Conservation (phyloP, 2,888 invertebrate genomes). For the Plemyria rubiginata region DNA sequence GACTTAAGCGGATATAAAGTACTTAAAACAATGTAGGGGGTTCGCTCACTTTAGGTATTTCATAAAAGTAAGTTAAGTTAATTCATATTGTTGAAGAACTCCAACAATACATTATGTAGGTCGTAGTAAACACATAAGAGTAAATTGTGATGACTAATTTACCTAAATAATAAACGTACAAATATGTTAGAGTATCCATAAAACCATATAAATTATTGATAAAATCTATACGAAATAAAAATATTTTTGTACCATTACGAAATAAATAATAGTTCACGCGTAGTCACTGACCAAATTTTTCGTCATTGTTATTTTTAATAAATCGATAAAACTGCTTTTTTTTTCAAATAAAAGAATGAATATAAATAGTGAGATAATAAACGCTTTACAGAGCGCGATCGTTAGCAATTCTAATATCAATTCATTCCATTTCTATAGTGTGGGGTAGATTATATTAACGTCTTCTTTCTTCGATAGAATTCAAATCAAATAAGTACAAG, state of each 20-base stretch:
- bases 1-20: conserved; percentile 45
- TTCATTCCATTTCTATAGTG: conserved; percentile 69
- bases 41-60: conserved; percentile 56
- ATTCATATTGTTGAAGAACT: conserved; percentile 46
- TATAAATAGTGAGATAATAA: conserved; percentile 63
- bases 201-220: conserved; percentile 61
- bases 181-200: conserved; percentile 73
- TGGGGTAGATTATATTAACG: conserved; percentile 49
- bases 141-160: conserved; percentile 71
- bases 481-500: conserved; percentile 76
- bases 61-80: conserved; percentile 44
- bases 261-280: conserved; percentile 67
- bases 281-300: conserved; percentile 72
- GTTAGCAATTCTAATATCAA: conserved; percentile 61
- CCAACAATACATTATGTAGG: conserved; percentile 59
- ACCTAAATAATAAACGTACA: conserved; percentile 80
- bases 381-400: conserved; percentile 65
- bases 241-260: conserved; percentile 79
- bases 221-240: conserved; percentile 56
- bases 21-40: conserved; percentile 54
- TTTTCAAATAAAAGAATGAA: conserved; percentile 48
- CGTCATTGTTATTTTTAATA: conserved; percentile 48
- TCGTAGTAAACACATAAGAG: conserved; percentile 61
- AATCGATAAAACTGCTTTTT: conserved; percentile 46
- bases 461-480: conserved; percentile 56